Evolutionary conservation across 2,113 vertebrate species (phyloP).

Genomic region (Theristicus caerulescens): DNA sequence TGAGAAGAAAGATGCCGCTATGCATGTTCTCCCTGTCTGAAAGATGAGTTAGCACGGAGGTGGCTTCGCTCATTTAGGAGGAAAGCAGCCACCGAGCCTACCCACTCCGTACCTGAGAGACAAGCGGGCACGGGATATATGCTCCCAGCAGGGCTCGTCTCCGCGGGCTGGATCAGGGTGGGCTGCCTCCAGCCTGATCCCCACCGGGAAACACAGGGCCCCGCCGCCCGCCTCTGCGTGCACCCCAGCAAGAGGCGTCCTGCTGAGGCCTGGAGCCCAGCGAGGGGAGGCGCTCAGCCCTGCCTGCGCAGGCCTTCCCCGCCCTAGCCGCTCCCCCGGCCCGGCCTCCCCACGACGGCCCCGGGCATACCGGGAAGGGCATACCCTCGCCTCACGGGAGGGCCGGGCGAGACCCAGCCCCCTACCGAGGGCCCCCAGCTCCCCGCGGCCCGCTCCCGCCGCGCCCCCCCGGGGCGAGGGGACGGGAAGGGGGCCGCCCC

Average conservation of each 20-base stretch:
- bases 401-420: background rate
- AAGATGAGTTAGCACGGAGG: accelerated
- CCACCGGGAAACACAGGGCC: background rate
- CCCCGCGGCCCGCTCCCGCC: background rate
- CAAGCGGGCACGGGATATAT: accelerated
- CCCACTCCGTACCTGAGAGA: accelerated
- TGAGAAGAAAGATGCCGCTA: background rate
- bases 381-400: background rate
- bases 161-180: no score
- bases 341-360: background rate
- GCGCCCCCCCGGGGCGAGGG: no score
- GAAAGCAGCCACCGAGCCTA: background rate
- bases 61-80: accelerated
- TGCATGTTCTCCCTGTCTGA: accelerated
- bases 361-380: background rate
- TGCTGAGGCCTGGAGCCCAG: background rate
- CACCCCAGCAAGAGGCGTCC: background rate
- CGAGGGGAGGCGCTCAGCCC: background rate
- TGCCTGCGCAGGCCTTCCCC: background rate
- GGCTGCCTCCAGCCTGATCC: background rate
- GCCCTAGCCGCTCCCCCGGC: background rate
- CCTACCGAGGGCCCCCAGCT: accelerated
- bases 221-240: background rate
- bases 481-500: no score
- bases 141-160: background rate